Evolutionary conservation across 2,888 invertebrate species (phyloP).

Genomic region (Scotopteryx bipunctaria): DNA sequence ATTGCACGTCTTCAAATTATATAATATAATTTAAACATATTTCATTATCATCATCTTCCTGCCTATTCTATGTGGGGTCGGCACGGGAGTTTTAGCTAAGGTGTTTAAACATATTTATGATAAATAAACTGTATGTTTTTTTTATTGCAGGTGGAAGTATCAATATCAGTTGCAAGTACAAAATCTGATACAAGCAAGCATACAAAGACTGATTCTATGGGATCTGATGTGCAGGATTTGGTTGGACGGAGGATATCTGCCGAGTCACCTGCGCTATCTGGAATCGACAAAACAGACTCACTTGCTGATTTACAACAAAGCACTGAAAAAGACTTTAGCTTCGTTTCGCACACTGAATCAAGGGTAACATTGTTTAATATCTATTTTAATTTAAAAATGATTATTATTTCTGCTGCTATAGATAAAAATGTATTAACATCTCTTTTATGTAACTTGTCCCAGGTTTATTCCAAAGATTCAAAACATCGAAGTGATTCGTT

Average conservation of each 20-base stretch:
- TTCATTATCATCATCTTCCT: background rate
- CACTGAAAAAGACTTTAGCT: slow-evolving; percentile 76
- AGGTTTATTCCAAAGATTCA: slow-evolving; percentile 75
- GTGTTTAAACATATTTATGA: too few species aligned
- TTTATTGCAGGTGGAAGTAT: slow-evolving; percentile 63
- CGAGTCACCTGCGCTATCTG: slow-evolving; percentile 68
- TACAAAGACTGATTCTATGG: slow-evolving; percentile 74
- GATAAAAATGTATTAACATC: background rate
- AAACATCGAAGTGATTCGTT: slow-evolving; percentile 78
- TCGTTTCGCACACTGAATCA: slow-evolving; percentile 78
- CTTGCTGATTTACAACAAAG: slow-evolving; percentile 75
- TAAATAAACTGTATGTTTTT: background rate
- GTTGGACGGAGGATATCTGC: slow-evolving; percentile 63
- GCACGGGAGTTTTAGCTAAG: too few species aligned
- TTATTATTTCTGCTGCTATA: too few species aligned
- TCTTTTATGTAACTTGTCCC: background rate
- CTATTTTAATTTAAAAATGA: background rate
- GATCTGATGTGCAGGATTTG: slow-evolving; percentile 68
- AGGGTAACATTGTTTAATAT: slow-evolving; percentile 57
- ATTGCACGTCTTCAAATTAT: background rate
- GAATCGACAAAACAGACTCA: slow-evolving; percentile 74
- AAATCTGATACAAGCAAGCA: slow-evolving; percentile 72
- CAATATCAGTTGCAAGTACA: slow-evolving; percentile 64
- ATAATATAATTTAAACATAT: background rate
- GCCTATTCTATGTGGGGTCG: background rate